Base-by-base conservation (phyloP, 2,888 invertebrate species). In the Anorthoa munda region DNA sequence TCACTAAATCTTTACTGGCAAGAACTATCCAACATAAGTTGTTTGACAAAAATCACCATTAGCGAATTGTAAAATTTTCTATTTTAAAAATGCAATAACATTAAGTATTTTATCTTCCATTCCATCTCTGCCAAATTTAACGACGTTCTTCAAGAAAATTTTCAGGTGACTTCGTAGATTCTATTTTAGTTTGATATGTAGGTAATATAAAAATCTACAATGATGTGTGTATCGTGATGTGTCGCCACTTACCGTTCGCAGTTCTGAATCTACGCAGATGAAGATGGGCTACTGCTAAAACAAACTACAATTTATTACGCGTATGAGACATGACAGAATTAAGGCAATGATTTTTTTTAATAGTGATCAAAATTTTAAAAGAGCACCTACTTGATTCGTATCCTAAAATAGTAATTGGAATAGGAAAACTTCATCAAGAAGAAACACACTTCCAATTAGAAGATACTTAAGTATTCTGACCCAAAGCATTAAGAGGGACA, bases 271-370 rank as follows among this genome's bases (percentile, higher is more conserved):
- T 90, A 92, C 88, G 74, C 90, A 91, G 91, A 89, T 91, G 90
- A 87, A 92, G 90, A 92, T 89, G 89, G 79, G 81, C 95, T 95
- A 95, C 92, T 82, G 89, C 94, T 95, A 94, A 91, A 93, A 94
- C 89, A 92, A 92, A 93, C 95, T 95, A 94, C 93, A 91, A 90
- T 86, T 88, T 82, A 72, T 90, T 92, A 91, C 89, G 93, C 94
- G 87, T 86, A 93, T 95, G 94, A 89, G 85, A 85, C 86, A 88
- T 94, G 94, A 91, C 89, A 90, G 51, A 89, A 89, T 75, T 53
- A 86, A 86, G 91, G 92, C 93, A 93, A 93, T 90, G 90, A 89
- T 91, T 92, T 92, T 76, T 68, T 73, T 21, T 18, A 59, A 11
- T 23, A 31, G 51, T 31, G 26, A 64, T 59, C 58, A 74, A 51